Conservation (phyloP, 1,140 invertebrate genomes). For the Trachymyrmex septentrionalis region DNA sequence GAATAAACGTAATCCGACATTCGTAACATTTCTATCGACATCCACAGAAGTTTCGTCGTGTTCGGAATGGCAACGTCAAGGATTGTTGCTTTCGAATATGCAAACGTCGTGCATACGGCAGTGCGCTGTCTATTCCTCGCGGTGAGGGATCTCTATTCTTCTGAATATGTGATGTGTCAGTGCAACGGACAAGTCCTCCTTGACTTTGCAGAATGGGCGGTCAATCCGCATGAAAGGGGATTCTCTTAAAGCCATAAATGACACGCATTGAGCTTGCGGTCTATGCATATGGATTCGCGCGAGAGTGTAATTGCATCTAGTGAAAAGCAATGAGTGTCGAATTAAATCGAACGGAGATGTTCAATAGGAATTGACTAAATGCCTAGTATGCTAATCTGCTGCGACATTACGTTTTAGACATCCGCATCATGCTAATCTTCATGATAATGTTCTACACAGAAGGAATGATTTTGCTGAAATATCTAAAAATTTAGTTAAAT, state of each 20-base stretch:
- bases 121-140: too few species aligned
- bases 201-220: conserved; percentile 26
- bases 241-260: conserved; percentile 44
- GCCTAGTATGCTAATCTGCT: neutral
- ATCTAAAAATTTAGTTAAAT: too few species aligned
- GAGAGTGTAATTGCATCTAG: neutral
- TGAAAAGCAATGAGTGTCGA: conserved; percentile 39
- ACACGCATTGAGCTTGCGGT: conserved; percentile 29
- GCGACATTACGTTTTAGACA: conserved; percentile 6
- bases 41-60: neutral
- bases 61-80: too few species aligned
- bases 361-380: neutral
- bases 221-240: conserved; percentile 1
- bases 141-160: conserved; percentile 2
- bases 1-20: neutral
- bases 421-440: neutral
- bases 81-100: neutral
- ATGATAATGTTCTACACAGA: neutral
- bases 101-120: neutral
- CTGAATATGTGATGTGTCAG: neutral
- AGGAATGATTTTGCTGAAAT: too few species aligned
- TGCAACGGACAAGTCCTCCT: neutral
- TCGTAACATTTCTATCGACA: neutral
- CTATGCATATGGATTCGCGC: neutral
- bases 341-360: conserved; percentile 23